Evolutionary conservation across 2,888 invertebrate genomes (phyloP), one percentile per base, ranked within the genome.

Genomic region (Eristalis tenax): DNA sequence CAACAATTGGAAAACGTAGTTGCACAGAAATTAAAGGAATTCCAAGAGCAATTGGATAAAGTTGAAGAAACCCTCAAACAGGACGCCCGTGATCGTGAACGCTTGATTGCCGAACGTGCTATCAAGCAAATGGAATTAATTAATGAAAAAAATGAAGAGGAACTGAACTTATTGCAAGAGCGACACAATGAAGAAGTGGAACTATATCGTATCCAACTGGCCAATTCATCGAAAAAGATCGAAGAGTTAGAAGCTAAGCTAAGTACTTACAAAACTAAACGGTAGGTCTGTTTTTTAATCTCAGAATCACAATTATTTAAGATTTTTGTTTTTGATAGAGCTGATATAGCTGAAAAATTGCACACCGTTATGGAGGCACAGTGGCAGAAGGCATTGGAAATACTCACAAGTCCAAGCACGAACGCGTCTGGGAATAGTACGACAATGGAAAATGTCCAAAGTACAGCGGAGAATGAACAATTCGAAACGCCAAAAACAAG

Each of bases 1-100:
- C 95, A 95, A 89, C 97, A 97, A 93, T 94, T 97, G 13, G 97
- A 97, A 90, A 94, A 95, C 68, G 96, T 97, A 0, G 97, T 97
- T 22, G 93, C 95, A 79, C 94, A 94, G 75, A 97, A 97, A 91
- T 93, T 97, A 80, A 95, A 95, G 89, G 97, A 97, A 92, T 97
- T 97, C 90, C 96, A 96, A 91, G 93, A 93, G 1, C 97, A 97
- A 91, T 92, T 97, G 43, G 97, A 97, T 89, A 92, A 94, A 43
- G 96, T 96, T 0, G 96, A 96, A 91, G 93, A 94, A 26, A 94
- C 94, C 56, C 94, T 96, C 90, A 95, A 95, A 86, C 93, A 93
- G 0, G 96, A 96, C 90, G 93, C 95, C 0, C 94, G 95, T 61
- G 94, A 93, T 40, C 94, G 95, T 70, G 96, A 97, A 91, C 93